Conservation (phyloP, 1,140 invertebrate species). For the Pogonomyrmex californicus region DNA sequence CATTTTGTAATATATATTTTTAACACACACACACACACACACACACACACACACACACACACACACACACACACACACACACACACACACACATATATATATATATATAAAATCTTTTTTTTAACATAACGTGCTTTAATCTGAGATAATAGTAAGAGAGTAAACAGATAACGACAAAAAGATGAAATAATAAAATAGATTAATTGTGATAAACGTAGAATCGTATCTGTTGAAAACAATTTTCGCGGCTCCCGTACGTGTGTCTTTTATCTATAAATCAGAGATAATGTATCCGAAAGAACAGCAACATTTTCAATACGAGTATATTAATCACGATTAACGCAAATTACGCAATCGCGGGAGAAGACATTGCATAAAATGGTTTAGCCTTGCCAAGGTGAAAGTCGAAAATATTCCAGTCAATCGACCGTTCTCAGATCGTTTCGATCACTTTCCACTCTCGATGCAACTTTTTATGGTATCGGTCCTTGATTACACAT, state of each 20-base stretch:
- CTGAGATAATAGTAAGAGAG: not conserved
- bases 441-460: constrained; percentile 25
- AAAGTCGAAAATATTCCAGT: constrained; percentile 30
- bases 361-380: not conserved
- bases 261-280: not conserved
- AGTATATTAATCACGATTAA: constrained; percentile 20
- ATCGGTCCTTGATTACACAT: constrained; percentile 32
- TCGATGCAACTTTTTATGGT: constrained; percentile 13
- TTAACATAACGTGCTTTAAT: too few species aligned
- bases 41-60: too few species aligned
- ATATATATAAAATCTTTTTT: too few species aligned
- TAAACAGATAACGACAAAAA: constrained; percentile 15
- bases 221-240: constrained; percentile 35
- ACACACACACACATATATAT: too few species aligned
- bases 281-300: not conserved
- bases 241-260: not conserved
- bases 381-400: constrained; percentile 10
- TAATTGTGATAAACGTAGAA: not conserved
- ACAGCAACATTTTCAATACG: not conserved
- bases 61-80: too few species aligned
- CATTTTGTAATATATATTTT: too few species aligned
- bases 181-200: not conserved
- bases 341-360: constrained; percentile 19
- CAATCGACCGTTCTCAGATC: not conserved
- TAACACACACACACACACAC: too few species aligned